These are phyloP conservation scores for Lynx canadensis DNA, from an alignment of 2,113 vertebrate genomes.

Conservation along the genomic window DNA sequence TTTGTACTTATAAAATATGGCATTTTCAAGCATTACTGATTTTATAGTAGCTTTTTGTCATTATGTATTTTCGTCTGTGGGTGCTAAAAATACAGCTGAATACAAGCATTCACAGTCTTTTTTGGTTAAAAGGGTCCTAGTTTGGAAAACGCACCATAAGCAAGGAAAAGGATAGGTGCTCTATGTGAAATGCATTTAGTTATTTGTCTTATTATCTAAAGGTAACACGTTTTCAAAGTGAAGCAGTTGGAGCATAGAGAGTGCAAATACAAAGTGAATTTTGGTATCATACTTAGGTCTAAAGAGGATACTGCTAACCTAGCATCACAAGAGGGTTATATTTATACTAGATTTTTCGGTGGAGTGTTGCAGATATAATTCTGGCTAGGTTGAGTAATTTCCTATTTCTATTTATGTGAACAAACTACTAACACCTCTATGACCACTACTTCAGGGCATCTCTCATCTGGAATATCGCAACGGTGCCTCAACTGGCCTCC, in stretches of 20 bases:
- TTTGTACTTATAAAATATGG: constrained; percentile 23
- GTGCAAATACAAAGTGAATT: not conserved
- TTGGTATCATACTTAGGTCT: not conserved
- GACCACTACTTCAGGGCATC: rapidly evolving
- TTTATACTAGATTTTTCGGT: constrained; percentile 13
- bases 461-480: not conserved
- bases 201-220: constrained; percentile 7
- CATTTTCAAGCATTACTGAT: constrained; percentile 35
- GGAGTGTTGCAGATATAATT: not conserved
- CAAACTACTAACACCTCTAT: not conserved
- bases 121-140: constrained; percentile 37
- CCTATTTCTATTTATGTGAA: not conserved
- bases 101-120: not conserved
- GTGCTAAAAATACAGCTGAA: constrained; percentile 46
- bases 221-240: constrained; percentile 12
- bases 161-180: not conserved
- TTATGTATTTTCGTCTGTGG: constrained; percentile 15
- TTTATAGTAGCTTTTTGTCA: constrained; percentile 38
- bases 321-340: not conserved
- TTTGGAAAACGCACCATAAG: not conserved
- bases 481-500: not conserved
- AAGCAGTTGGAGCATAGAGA: not conserved
- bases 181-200: not conserved
- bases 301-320: not conserved
- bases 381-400: not conserved